Percentiles rank a stretch among this genome's conserved stretches.
Evolutionary conservation across 2,113 vertebrate species (phyloP).

Genomic region (Xerus inauris): DNA sequence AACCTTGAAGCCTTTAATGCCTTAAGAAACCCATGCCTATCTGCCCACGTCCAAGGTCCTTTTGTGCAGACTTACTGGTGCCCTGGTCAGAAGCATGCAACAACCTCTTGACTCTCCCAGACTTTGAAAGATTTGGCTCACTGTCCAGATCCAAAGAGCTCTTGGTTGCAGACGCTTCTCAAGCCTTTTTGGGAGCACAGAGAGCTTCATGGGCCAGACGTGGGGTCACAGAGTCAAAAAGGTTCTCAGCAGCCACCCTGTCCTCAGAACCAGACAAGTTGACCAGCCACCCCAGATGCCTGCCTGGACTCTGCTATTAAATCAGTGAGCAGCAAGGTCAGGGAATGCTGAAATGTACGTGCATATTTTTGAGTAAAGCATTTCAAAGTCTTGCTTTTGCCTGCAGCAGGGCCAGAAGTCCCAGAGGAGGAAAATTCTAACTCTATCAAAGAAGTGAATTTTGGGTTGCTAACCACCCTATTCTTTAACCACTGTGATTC

Average conservation of each 20-base stretch:
- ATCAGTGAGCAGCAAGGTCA: slow-evolving; percentile 37
- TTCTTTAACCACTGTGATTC: slow-evolving; percentile 66
- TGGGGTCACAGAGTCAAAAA: slow-evolving; percentile 62
- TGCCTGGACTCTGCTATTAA: slow-evolving; percentile 38
- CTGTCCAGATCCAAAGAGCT: not conserved
- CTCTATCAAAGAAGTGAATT: slow-evolving; percentile 39
- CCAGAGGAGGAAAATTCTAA: not conserved
- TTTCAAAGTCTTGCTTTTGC: slow-evolving; percentile 60
- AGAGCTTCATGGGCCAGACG: slow-evolving; percentile 48
- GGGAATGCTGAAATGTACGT: not conserved
- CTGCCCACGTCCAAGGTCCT: not conserved
- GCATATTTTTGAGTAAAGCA: slow-evolving; percentile 20
- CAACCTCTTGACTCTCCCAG: not conserved
- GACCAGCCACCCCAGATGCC: slow-evolving; percentile 33
- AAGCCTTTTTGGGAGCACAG: not conserved
- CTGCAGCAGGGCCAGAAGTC: slow-evolving; percentile 25
- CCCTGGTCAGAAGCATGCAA: slow-evolving; percentile 17
- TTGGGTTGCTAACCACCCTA: slow-evolving; percentile 41
- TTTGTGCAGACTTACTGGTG: not conserved
- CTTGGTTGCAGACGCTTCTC: not conserved
- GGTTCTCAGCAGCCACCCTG: slow-evolving; percentile 1
- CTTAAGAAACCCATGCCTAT: slow-evolving; percentile 38
- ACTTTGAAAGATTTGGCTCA: not conserved
- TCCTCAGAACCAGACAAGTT: slow-evolving; percentile 39
- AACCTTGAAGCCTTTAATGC: slow-evolving; percentile 56